Percentiles rank a stretch among this genome's conserved stretches.
phyloP scores from a whole-genome alignment of 1,140 invertebrate species.

The Heterodera carotae region DNA sequence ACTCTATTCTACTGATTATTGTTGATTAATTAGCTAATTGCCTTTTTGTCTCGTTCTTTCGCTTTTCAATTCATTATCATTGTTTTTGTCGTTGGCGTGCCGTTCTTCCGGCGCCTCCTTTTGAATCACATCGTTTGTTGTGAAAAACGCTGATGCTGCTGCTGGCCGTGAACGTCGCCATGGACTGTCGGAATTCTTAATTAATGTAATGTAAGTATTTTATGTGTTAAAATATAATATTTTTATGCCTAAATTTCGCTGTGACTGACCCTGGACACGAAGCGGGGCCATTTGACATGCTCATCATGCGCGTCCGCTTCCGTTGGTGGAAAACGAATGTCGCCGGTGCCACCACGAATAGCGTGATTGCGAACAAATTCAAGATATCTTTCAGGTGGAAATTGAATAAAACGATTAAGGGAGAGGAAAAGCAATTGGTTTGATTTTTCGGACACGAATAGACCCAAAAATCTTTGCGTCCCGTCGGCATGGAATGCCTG shows the following conservation, averaged over 20 bases:
- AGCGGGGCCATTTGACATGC: not conserved
- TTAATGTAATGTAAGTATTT: not conserved
- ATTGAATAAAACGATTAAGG: too few species aligned
- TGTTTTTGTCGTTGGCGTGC: not conserved
- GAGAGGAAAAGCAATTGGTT: too few species aligned
- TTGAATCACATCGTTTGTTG: not conserved
- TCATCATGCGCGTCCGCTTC: not conserved
- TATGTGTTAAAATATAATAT: too few species aligned
- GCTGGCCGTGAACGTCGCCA: not conserved
- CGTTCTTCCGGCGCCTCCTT: not conserved
- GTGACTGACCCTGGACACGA: not conserved
- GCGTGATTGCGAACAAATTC: constrained; percentile 13
- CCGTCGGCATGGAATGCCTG: too few species aligned
- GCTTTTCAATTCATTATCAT: not conserved
- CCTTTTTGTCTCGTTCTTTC: not conserved
- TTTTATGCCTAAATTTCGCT: not conserved
- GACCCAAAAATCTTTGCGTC: too few species aligned
- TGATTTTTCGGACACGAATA: too few species aligned
- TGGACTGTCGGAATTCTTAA: not conserved
- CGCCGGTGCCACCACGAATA: not conserved
- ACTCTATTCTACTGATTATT: too few species aligned
- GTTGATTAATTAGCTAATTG: not conserved
- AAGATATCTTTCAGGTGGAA: not conserved
- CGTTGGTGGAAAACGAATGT: constrained; percentile 7
- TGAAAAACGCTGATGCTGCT: not conserved